Evolutionary conservation across 2,888 invertebrate genomes (phyloP).

Genomic region (Imbricaverruca yamaguchii): DNA sequence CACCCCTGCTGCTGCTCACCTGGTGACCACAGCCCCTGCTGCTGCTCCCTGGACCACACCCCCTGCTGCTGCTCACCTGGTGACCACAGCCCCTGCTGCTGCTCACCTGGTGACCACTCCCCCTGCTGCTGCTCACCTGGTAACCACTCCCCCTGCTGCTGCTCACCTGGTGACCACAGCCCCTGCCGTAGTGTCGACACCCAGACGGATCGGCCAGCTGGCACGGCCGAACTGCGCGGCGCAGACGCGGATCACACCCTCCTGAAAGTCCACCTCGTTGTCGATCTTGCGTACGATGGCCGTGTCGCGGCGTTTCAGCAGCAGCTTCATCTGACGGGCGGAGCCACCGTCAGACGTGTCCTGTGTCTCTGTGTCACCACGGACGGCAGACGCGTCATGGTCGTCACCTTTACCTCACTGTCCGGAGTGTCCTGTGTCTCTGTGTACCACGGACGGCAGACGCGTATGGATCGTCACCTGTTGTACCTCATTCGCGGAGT

Average conservation of each 20-base stretch:
- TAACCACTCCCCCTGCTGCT: not conserved
- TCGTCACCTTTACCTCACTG: no score
- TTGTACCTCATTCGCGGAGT: no score
- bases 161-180: constrained; percentile 45
- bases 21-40: constrained; percentile 47
- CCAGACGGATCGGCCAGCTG: constrained; percentile 42
- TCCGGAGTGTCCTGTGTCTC: no score
- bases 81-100: constrained; percentile 47
- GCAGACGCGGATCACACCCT: constrained; percentile 38
- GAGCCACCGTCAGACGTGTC: no score
- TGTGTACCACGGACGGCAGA: no score
- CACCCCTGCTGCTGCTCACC: constrained; percentile 46
- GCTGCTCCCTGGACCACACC: no score
- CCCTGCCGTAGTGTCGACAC: constrained; percentile 44
- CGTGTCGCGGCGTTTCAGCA: not conserved
- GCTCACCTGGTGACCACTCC: no score
- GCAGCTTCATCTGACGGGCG: not conserved
- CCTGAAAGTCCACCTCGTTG: constrained; percentile 40
- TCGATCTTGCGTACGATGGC: constrained; percentile 34
- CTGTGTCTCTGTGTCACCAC: no score
- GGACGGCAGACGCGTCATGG: no score
- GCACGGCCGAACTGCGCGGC: constrained; percentile 41
- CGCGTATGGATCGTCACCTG: no score
- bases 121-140: no score
- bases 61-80: no score